Conservation (phyloP, 2,113 vertebrate genomes). For the Crotalus horridus region DNA sequence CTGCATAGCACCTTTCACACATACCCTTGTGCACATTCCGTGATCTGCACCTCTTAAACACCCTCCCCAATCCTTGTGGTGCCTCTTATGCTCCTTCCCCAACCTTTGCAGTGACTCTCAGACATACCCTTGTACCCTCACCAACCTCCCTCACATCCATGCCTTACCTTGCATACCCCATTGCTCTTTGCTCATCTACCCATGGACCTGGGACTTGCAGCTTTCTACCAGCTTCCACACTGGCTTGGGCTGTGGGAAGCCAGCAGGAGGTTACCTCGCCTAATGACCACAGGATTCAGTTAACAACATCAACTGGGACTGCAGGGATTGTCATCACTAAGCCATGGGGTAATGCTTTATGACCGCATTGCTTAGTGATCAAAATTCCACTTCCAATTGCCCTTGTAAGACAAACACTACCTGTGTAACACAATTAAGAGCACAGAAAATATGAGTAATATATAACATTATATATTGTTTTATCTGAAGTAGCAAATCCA, state of each 20-base stretch:
- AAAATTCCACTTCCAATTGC: neutral
- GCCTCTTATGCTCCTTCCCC: neutral
- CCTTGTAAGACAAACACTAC: neutral
- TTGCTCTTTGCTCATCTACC: neutral
- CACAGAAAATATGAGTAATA: neutral
- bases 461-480: neutral
- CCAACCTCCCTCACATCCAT: neutral
- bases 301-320: neutral
- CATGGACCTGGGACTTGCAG: neutral
- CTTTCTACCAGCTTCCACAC: neutral
- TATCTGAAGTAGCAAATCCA: neutral
- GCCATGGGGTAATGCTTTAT: neutral
- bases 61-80: neutral
- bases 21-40: neutral
- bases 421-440: neutral
- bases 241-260: neutral
- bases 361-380: neutral
- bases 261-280: neutral
- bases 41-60: neutral
- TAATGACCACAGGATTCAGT: neutral
- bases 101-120: neutral
- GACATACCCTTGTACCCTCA: neutral
- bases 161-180: neutral
- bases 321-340: neutral
- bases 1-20: neutral